phyloP scores from a whole-genome alignment of 2,113 vertebrate genomes.

The Aplodontia rufa region DNA sequence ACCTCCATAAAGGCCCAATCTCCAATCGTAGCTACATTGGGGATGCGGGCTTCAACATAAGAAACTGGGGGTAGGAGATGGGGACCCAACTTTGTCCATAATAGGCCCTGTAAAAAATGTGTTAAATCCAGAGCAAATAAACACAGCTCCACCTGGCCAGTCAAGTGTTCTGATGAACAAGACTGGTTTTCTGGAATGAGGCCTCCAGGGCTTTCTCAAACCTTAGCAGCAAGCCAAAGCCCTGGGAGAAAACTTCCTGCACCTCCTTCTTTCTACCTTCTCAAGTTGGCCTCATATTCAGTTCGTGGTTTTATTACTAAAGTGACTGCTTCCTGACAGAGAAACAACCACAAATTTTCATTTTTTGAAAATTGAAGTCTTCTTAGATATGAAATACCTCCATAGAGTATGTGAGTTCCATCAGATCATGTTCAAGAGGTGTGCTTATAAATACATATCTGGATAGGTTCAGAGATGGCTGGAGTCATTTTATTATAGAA shows the following conservation, averaged over 20 bases:
- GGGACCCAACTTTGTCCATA: neutral
- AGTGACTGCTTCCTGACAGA: neutral
- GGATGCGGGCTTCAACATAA: neutral
- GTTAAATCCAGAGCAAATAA: neutral
- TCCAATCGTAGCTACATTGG: neutral
- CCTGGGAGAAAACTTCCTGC: neutral
- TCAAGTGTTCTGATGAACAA: neutral
- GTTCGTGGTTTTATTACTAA: neutral
- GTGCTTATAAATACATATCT: slow-evolving; percentile 41
- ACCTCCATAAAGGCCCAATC: neutral
- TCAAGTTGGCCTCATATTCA: neutral
- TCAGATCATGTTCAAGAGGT: neutral
- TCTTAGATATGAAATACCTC: slow-evolving; percentile 53
- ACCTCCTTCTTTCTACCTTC: neutral
- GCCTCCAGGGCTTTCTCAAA: neutral
- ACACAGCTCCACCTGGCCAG: neutral
- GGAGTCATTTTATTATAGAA: slow-evolving; percentile 47
- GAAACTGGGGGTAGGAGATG: neutral
- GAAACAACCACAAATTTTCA: slow-evolving; percentile 23
- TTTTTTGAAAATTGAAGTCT: slow-evolving; percentile 61
- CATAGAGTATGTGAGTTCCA: slow-evolving; percentile 45
- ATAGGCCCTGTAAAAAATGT: neutral
- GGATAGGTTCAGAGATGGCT: slow-evolving; percentile 16
- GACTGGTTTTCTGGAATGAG: neutral
- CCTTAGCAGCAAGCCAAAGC: neutral